phyloP scores from a whole-genome alignment of 2,888 invertebrate species.

The Drosophila formosana region DNA sequence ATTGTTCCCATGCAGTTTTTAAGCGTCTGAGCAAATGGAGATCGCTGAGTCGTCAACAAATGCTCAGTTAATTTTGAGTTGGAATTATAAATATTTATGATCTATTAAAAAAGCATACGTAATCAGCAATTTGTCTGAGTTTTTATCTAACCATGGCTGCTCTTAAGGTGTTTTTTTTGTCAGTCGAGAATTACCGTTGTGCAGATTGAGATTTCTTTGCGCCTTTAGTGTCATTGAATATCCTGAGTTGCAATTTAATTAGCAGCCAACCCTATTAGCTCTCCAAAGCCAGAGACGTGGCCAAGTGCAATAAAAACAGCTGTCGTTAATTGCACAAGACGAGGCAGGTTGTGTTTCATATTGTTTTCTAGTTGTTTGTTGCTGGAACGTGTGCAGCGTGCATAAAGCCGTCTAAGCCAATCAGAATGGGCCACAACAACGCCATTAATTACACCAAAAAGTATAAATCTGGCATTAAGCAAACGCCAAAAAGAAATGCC shows the following conservation, averaged over 20 bases:
- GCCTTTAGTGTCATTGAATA: conserved; percentile 41
- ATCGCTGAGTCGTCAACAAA: conserved; percentile 1
- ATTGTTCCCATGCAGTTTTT: background rate
- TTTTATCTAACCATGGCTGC: conserved; percentile 2
- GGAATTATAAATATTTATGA: conserved; percentile 4
- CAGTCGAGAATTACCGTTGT: background rate
- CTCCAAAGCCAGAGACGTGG: conserved; percentile 9
- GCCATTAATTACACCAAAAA: conserved; percentile 66
- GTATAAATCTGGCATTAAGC: conserved; percentile 60
- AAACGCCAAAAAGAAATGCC: conserved; percentile 33
- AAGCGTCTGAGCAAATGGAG: background rate
- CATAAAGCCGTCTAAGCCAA: conserved; percentile 55
- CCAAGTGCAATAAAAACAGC: conserved; percentile 11
- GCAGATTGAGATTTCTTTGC: conserved; percentile 5
- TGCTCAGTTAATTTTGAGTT: background rate
- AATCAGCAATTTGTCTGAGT: conserved; percentile 1
- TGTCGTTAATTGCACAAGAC: conserved; percentile 20
- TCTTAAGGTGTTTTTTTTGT: background rate
- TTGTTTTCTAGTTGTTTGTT: background rate
- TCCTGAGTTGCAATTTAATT: conserved; percentile 60
- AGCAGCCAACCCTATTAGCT: conserved; percentile 61
- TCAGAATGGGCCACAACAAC: conserved; percentile 49
- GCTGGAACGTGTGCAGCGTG: conserved; percentile 8
- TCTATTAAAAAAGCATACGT: conserved; percentile 1
- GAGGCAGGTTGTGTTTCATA: background rate